phyloP scores from a whole-genome alignment of 2,797 vertebrate genomes.

The Clamator glandarius region DNA sequence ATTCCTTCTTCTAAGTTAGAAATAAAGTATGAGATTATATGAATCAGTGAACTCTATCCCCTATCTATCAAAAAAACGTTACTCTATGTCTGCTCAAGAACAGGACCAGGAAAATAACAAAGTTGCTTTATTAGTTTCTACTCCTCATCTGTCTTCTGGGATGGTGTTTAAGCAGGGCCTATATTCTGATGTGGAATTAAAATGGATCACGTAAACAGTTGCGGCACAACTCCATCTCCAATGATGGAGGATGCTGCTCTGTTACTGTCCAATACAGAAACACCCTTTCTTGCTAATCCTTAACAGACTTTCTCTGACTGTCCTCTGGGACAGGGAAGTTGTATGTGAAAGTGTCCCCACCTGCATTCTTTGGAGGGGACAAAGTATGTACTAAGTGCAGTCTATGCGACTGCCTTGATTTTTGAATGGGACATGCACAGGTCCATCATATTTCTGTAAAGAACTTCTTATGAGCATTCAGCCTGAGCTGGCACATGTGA shows the following conservation, averaged over 20 bases:
- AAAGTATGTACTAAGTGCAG: fast-evolving
- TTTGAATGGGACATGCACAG: fast-evolving
- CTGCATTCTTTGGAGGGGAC: fast-evolving
- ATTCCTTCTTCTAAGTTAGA: not conserved
- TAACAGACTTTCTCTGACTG: not conserved
- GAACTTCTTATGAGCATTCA: fast-evolving
- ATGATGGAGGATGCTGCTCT: not conserved
- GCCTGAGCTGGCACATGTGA: fast-evolving
- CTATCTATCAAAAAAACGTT: not conserved
- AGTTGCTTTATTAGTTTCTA: not conserved
- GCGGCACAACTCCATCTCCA: not conserved
- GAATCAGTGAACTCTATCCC: fast-evolving
- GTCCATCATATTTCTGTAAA: fast-evolving
- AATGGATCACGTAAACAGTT: not conserved
- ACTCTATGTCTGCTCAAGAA: not conserved
- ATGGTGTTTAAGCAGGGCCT: not conserved
- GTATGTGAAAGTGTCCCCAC: not conserved
- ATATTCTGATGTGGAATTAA: not conserved
- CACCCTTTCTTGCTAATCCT: not conserved
- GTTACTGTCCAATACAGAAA: not conserved
- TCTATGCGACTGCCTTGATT: no score
- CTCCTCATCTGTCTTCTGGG: not conserved
- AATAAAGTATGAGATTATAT: fast-evolving
- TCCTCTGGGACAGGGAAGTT: not conserved
- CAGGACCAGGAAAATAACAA: fast-evolving